Conservation (phyloP, 2,113 vertebrate genomes). For the Oxyruncus cristatus region DNA sequence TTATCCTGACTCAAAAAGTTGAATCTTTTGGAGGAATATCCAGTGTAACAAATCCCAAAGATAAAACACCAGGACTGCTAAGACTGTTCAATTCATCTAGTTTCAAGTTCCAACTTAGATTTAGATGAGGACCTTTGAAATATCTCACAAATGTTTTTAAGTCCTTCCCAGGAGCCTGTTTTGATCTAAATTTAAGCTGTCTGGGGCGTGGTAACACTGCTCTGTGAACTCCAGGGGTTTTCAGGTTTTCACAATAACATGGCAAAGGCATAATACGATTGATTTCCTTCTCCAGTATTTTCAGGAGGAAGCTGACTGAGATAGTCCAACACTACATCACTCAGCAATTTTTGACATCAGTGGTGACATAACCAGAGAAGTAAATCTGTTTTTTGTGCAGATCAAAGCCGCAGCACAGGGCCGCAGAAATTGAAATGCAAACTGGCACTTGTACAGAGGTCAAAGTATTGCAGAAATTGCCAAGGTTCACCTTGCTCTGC, state of each 20-base stretch:
- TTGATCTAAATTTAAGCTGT: neutral
- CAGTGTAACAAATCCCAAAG: neutral
- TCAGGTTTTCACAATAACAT: neutral
- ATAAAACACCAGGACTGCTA: neutral
- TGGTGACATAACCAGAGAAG: neutral
- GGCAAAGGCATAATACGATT: neutral
- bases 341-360: neutral
- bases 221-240: neutral
- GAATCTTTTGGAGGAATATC: neutral
- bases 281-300: neutral
- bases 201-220: neutral
- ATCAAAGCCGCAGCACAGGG: neutral
- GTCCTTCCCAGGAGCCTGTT: neutral
- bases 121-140: neutral
- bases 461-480: neutral
- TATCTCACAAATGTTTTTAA: neutral
- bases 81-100: neutral
- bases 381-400: neutral
- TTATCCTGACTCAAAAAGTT: neutral
- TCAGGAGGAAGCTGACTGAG: neutral
- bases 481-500: neutral
- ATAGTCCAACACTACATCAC: neutral
- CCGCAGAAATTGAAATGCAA: neutral
- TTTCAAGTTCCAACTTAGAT: neutral
- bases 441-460: neutral